Base-by-base conservation (phyloP, 2,797 vertebrate species). In the Chelidonichthys spinosus region DNA sequence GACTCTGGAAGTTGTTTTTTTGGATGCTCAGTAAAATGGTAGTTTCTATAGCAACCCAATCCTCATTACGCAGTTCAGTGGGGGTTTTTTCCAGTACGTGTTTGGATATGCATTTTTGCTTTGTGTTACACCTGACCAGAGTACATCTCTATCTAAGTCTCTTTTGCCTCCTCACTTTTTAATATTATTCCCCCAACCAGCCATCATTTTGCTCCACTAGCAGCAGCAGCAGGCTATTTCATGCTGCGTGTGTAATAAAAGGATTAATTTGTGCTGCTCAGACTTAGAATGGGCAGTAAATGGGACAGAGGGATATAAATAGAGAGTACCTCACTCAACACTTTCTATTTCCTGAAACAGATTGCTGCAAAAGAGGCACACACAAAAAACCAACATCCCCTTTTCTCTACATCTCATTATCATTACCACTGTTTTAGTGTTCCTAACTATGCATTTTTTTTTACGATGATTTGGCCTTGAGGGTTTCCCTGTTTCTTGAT, bases 211-310 rank as follows among this genome's bases (percentile, higher is more conserved):
- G 17, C 67, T 59, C 71, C 53, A 61, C 44, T 17, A 62, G 55
- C 32, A 50, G 68, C 80, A 70, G 74, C 64, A 78, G 80, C 70
- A 76, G 83, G 73, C 85, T 87, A 88, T 92, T 91, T 92, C 89
- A 92, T 90, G 88, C 86, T 89, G 79, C 37, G 76, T 82, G 77
- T 84, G 79, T 86, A 87, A 85, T 92, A 91, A 93, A 91, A 78
- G 88, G 91, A 93, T 93, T 92, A 83, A 90, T 93, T 92, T 92
- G 87, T 79, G 85, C 83, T 88, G 87, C 84, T 90, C 79, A 74
- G 50, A 84, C 76, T 89, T 76, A 85, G 79, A 90, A 90, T 85
- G 80, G 83, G 63, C 83, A 70, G 82, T 87, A 92, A 91, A 92
- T 90, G 85, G 92, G 85, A 83, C 89, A 85, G 79, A 77, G 37